These are phyloP conservation scores for Hirtodrosophila confusa DNA, from an alignment of 2,888 invertebrate genomes.

Conservation along the genomic window DNA sequence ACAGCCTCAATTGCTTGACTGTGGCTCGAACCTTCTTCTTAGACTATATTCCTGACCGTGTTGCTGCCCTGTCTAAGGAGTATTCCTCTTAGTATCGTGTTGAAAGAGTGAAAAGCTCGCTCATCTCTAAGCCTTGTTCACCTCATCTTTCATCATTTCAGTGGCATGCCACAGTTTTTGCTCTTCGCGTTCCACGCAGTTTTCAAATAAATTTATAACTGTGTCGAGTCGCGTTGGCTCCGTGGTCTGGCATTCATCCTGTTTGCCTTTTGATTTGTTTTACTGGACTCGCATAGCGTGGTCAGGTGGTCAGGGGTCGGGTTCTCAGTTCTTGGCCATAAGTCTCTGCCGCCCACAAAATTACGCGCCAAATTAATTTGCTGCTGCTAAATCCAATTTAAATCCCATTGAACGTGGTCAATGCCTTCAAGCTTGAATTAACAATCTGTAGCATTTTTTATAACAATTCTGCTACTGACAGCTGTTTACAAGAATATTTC, in stretches of 20 bases:
- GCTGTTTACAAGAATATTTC: too few relatives aligned
- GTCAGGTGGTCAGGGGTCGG: background rate
- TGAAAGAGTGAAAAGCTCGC: too few relatives aligned
- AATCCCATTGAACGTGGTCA: constrained; percentile 20
- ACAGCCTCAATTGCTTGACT: too few relatives aligned
- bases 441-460: too few relatives aligned
- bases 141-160: constrained; percentile 27
- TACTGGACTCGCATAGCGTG: background rate
- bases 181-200: constrained; percentile 9
- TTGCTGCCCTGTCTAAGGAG: too few relatives aligned
- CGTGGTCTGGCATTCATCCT: constrained; percentile 25
- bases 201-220: constrained; percentile 62
- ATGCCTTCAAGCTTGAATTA: background rate
- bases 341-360: constrained; percentile 15
- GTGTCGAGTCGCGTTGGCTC: background rate
- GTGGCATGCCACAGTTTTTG: constrained; percentile 26
- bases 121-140: constrained; percentile 5
- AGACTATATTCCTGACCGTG: too few relatives aligned
- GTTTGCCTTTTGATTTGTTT: constrained; percentile 43
- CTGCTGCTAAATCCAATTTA: constrained; percentile 30
- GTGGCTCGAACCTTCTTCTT: too few relatives aligned
- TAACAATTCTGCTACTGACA: too few relatives aligned
- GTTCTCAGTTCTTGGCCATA: too few relatives aligned
- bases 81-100: too few relatives aligned
- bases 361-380: background rate